These are phyloP conservation scores for Orthosia gracilis DNA, from an alignment of 2,888 invertebrate species.

Conservation along the genomic window DNA sequence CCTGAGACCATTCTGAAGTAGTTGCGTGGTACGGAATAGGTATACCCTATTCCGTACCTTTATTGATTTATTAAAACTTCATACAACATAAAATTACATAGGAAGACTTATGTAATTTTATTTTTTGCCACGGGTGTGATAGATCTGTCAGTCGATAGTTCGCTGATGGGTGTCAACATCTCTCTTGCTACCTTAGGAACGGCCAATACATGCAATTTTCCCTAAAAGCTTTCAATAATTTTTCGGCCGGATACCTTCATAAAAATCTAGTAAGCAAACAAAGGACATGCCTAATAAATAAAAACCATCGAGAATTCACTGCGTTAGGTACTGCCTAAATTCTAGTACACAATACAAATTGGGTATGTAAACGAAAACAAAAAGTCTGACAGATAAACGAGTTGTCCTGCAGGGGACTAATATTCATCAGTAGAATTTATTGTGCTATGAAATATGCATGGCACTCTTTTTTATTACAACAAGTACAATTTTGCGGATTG, in stretches of 20 bases:
- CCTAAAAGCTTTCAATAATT: background rate
- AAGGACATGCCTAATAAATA: slow-evolving; percentile 10
- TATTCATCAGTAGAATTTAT: slow-evolving; percentile 41
- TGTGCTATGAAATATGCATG: slow-evolving; percentile 43
- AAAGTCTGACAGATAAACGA: slow-evolving; percentile 35
- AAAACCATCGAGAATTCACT: slow-evolving; percentile 21
- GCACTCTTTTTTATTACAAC: slow-evolving; percentile 18
- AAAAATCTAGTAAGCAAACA: slow-evolving; percentile 7
- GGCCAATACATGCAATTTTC: background rate
- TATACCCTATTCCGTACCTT: too few relatives aligned
- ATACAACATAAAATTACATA: too few relatives aligned
- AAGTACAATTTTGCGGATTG: slow-evolving; percentile 16
- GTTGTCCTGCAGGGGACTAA: slow-evolving; percentile 32
- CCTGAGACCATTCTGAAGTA: too few relatives aligned
- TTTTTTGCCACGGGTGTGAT: too few relatives aligned
- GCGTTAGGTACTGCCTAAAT: background rate
- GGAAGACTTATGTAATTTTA: too few relatives aligned
- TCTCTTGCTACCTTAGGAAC: too few relatives aligned
- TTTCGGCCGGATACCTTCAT: background rate
- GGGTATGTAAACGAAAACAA: slow-evolving; percentile 42
- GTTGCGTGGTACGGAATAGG: too few relatives aligned
- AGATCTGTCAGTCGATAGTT: too few relatives aligned
- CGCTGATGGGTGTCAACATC: too few relatives aligned
- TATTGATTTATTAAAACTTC: too few relatives aligned
- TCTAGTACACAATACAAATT: slow-evolving; percentile 23